Evolutionary conservation across 2,113 vertebrate genomes (phyloP).

Genomic region (Pristiophorus japonicus): DNA sequence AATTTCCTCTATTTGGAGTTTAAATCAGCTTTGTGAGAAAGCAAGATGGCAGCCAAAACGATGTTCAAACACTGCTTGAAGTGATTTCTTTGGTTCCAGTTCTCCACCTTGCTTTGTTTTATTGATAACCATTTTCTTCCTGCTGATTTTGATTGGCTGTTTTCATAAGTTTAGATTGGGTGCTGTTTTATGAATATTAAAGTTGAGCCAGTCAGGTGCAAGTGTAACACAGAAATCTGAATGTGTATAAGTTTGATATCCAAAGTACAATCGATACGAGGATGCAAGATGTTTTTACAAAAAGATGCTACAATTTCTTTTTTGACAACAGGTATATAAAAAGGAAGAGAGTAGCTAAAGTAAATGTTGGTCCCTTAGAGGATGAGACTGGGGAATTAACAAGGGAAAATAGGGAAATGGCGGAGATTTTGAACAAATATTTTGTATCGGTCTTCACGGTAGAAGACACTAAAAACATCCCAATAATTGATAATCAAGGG

Average conservation of each 20-base stretch:
- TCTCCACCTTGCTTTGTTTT: neutral
- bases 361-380: too few relatives aligned
- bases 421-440: too few relatives aligned
- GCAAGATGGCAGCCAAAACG: neutral
- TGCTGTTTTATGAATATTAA: neutral
- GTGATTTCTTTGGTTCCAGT: neutral
- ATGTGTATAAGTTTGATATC: too few relatives aligned
- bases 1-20: neutral
- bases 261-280: too few relatives aligned
- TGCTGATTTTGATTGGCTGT: neutral
- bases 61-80: neutral
- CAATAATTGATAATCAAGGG: too few relatives aligned
- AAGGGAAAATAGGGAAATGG: too few relatives aligned
- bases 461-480: too few relatives aligned
- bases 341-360: too few relatives aligned
- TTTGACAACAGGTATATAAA: too few relatives aligned
- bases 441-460: too few relatives aligned
- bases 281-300: too few relatives aligned
- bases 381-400: too few relatives aligned
- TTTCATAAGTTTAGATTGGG: neutral
- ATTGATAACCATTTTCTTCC: neutral
- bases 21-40: neutral
- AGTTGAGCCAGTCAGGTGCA: neutral
- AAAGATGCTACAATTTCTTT: neutral
- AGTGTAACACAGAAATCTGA: neutral